Base-by-base conservation (phyloP, 2,888 invertebrate species). In the Phalangium opilio region DNA sequence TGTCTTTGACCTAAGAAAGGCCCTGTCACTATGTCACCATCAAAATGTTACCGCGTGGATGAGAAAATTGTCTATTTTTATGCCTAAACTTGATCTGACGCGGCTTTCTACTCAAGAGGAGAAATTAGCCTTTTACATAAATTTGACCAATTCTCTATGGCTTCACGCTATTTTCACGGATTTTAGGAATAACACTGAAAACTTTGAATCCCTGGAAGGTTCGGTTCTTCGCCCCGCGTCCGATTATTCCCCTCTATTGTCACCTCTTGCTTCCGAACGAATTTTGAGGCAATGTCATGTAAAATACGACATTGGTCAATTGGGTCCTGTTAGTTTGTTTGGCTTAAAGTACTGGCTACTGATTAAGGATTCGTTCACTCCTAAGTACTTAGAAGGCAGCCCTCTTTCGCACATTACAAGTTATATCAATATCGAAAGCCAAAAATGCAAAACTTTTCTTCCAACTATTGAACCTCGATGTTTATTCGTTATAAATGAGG, bases 311-410 rank as follows among this genome's bases (percentile, higher is more conserved):
- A 20, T 51, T 27, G 51, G 51, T 4, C 44, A 51, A 18, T 27
- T 51, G n/a, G 49, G 49, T 14, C n/a, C 20, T 19, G 36, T 51
- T 10, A 51, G 51, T 20, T 36, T 51, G n/a, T 51, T 49, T 51
- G 51, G 49, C 41, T 44, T 51, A 18, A 43, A 49, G 3, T 51
- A 49, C 32, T 47, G 47, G 32, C 17, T 51, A 14, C 45, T 51
- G 10, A 47, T 45, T 44, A 49, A 47, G 21, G 45, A 47, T 7
- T 33, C 49, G n/a, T 45, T 47, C 5, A 38, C 44, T 21, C 51
- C 51, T 35, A 47, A 45, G 32, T 47, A 49, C 47, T 40, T 47
- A 32, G 35, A 42, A 32, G 19, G 15, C 20, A 40, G 47, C 12
- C 49, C 51, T 32, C 45, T 42, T 40, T 40, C 42, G 18, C 36